Conservation (phyloP, 2,113 vertebrate species). For the Vicugna pacos region DNA sequence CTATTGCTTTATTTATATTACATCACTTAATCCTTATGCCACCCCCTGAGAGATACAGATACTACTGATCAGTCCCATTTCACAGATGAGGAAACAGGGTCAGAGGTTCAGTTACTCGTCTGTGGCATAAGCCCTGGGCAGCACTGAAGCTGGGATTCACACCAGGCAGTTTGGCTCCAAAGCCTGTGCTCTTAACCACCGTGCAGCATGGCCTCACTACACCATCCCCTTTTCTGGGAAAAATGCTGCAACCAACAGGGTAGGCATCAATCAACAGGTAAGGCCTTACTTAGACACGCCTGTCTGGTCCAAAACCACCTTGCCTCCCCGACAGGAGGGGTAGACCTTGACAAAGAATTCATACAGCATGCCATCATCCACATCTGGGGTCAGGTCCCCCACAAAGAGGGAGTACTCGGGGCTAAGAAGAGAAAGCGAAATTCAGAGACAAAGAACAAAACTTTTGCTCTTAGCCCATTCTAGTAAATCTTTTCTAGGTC, state of each 20-base stretch:
- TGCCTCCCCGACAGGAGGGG: constrained; percentile 94
- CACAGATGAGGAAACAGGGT: not conserved
- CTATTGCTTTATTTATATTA: not conserved
- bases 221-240: not conserved
- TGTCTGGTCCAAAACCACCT: constrained; percentile 95
- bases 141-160: not conserved
- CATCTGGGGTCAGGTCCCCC: constrained; percentile 95
- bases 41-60: not conserved
- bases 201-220: not conserved
- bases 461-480: not conserved
- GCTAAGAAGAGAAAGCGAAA: constrained; percentile 83
- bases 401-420: constrained; percentile 96
- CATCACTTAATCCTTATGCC: not conserved
- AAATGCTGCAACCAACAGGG: not conserved
- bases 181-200: not conserved
- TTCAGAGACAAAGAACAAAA: not conserved
- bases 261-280: not conserved
- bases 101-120: not conserved
- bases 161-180: not conserved
- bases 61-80: not conserved
- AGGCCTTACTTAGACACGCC: constrained; percentile 95
- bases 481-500: not conserved
- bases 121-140: not conserved
- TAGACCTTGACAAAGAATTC: constrained; percentile 98
- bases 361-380: constrained; percentile 97